A percentile compares a stretch with the other conserved stretches of the same genome.
phyloP scores from a whole-genome alignment of 2,113 vertebrate genomes.

The Poicephalus gulielmi region DNA sequence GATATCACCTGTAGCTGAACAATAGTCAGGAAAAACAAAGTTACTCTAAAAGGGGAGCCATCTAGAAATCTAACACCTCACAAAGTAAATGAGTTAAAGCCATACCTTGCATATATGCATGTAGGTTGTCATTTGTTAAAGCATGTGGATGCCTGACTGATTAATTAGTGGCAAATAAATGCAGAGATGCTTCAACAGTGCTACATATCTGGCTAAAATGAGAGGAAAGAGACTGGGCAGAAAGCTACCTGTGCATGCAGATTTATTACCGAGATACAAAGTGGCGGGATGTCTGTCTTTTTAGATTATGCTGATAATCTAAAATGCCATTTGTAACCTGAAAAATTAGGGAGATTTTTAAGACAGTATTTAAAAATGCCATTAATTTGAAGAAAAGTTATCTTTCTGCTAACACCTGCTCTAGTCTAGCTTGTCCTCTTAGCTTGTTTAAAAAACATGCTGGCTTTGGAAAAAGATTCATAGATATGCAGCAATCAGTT shows the following conservation, averaged over 20 bases:
- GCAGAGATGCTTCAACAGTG: neutral
- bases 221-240: neutral
- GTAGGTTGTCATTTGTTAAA: neutral
- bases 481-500: neutral
- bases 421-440: neutral
- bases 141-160: neutral
- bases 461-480: neutral
- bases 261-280: neutral
- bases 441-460: neutral
- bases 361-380: neutral
- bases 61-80: neutral
- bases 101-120: neutral
- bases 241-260: neutral
- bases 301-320: neutral
- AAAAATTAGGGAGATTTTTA: neutral
- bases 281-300: neutral
- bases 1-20: neutral
- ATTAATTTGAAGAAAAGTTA: neutral
- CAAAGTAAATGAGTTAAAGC: neutral
- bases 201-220: neutral
- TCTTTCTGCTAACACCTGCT: neutral
- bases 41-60: neutral
- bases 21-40: neutral
- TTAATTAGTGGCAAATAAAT: neutral
- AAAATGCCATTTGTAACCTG: neutral